Evolutionary conservation across 1,140 invertebrate genomes (phyloP), one percentile per base, ranked within the genome.

Genomic region (Maconellicoccus hirsutus): DNA sequence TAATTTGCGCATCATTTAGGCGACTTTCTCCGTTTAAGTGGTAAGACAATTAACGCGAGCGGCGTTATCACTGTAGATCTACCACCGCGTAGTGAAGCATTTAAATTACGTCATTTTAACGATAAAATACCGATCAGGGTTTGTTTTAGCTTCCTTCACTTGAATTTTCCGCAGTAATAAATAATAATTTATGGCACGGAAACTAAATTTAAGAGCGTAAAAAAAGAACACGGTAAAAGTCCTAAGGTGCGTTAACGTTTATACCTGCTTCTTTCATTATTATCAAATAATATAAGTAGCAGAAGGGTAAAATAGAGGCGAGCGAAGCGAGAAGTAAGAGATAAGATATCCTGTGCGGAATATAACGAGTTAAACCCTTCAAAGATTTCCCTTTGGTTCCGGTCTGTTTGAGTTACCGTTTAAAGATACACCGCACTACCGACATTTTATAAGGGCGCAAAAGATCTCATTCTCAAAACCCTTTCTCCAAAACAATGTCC

Each of bases 281-380:
- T 52, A 52, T 52, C 42, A 52, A 52, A 52, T 52, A 52, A 52
- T 52, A 52, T 52, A 52, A 52, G 42, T 52, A 52, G 42, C 42
- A 52, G 42, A 52, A 52, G 42, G 42, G 42, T 52, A 66, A 66
- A 66, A 23, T 8, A 66, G 61, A 8, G 61, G 61, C 61, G 61
- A 66, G 25, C 61, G 61, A 66, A 66, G 61, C 61, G 61, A 66
- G 61, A 66, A 66, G 25, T 66, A 66, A 26, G 22, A 66, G 61
- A 66, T 66, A 66, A 66, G 61, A 66, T 26, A 66, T 66, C 61
- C 61, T 66, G 61, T 66, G 61, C 61, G 25, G 61, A 66, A 66
- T 66, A 66, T 66, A 66, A 66, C 61, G 61, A 66, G 61, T 66
- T 66, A 66, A 66, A 66, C 61, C 61, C 61, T 66, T 66, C 61